Conservation (phyloP, 2,797 vertebrate genomes). For the Oceanodroma leucorhoa region DNA sequence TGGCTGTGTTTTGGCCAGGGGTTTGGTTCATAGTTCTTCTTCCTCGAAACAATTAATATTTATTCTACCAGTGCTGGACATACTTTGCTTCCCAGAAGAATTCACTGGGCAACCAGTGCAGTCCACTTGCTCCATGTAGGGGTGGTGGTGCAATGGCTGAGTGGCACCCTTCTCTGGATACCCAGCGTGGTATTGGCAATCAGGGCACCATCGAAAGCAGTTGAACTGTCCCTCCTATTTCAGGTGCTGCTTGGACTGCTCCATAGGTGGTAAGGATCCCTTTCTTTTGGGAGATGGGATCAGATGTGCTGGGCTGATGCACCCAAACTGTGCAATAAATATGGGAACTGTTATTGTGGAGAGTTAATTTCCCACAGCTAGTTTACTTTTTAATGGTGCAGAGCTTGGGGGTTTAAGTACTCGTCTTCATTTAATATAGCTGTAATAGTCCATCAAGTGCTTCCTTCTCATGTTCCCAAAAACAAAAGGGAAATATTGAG, state of each 20-base stretch:
- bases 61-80: neutral
- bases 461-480: neutral
- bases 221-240: neutral
- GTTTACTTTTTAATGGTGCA: neutral
- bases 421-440: neutral
- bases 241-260: neutral
- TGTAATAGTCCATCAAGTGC: neutral
- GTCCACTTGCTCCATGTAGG: neutral
- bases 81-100: neutral
- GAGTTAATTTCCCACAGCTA: neutral
- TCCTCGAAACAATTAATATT: neutral
- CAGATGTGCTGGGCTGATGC: neutral
- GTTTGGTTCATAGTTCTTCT: neutral
- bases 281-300: neutral
- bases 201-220: accelerated
- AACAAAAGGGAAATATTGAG: neutral
- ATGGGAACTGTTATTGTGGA: neutral
- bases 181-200: too few species aligned
- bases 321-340: neutral
- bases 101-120: neutral
- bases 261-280: neutral
- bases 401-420: neutral
- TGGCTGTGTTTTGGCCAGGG: neutral
- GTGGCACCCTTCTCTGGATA: neutral
- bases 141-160: neutral